Conservation (phyloP, 2,797 vertebrate genomes). For the Melanotaenia pygmaea region DNA sequence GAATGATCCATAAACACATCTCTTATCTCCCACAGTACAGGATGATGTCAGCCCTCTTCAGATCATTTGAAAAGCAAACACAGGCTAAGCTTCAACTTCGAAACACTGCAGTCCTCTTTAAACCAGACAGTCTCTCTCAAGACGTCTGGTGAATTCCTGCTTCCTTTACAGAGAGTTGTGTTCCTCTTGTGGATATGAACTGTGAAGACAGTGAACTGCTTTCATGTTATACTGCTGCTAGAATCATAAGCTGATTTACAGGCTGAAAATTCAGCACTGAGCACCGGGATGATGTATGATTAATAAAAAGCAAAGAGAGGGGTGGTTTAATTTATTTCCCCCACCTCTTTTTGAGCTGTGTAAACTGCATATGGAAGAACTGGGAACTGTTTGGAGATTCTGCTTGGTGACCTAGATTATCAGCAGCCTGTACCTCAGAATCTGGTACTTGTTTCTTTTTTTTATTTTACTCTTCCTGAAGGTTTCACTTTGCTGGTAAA, state of each 20-base stretch:
- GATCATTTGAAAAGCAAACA: slow-evolving; percentile 10
- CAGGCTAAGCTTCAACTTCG: not conserved
- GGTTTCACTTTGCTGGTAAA: not conserved
- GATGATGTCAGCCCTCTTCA: slow-evolving; percentile 9
- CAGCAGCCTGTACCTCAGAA: not conserved
- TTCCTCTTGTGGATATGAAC: not conserved
- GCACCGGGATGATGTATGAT: not conserved
- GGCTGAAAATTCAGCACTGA: not conserved
- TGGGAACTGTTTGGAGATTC: not conserved
- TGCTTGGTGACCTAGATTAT: not conserved
- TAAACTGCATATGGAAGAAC: not conserved
- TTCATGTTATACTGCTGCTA: slow-evolving; percentile 3
- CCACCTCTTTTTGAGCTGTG: not conserved
- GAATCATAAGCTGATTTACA: slow-evolving; percentile 23
- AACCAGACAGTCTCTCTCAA: not conserved
- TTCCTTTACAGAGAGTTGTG: slow-evolving; percentile 20
- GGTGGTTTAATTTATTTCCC: not conserved
- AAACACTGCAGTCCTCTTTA: not conserved
- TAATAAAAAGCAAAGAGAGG: slow-evolving; percentile 5
- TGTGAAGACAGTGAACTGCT: not conserved
- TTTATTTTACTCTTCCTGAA: not conserved
- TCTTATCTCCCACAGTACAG: not conserved
- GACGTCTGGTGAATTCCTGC: slow-evolving; percentile 6
- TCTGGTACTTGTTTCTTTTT: not conserved
- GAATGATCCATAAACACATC: slow-evolving; percentile 34